These are phyloP conservation scores for Neolamprologus sp. DNA, from an alignment of 2,113 vertebrate genomes.

Conservation along the genomic window DNA sequence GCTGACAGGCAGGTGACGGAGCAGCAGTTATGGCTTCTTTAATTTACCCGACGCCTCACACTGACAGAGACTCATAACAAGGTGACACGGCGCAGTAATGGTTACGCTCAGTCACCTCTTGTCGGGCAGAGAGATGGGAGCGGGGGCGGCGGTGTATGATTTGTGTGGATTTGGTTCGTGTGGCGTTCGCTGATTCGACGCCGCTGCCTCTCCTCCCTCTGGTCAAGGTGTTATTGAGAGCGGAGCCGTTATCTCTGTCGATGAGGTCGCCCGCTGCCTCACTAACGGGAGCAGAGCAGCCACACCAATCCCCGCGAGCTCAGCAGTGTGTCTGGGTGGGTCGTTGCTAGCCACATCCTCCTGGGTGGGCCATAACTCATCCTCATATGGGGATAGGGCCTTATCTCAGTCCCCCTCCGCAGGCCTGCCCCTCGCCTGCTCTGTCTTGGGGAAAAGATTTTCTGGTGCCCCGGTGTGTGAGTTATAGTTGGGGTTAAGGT, in stretches of 20 bases:
- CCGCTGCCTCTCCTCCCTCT: conserved; percentile 31
- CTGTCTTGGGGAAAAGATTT: conserved; percentile 57
- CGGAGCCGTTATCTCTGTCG: conserved; percentile 48
- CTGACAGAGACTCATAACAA: conserved; percentile 63
- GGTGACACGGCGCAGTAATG: conserved; percentile 51
- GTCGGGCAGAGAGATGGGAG: not conserved
- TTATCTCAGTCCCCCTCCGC: conserved; percentile 58
- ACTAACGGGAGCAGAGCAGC: conserved; percentile 18
- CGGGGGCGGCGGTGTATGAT: not conserved
- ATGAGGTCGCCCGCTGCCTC: conserved; percentile 29
- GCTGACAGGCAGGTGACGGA: conserved; percentile 48
- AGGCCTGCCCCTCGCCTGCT: conserved; percentile 44
- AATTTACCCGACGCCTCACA: conserved; percentile 40
- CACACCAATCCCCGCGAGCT: conserved; percentile 32
- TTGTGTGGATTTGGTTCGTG: not conserved
- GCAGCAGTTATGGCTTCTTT: conserved; percentile 61
- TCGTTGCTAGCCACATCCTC: conserved; percentile 53
- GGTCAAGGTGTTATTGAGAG: conserved; percentile 70
- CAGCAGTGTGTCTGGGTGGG: conserved; percentile 31
- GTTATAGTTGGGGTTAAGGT: conserved; percentile 63
- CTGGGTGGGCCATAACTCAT: conserved; percentile 72
- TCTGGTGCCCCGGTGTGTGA: conserved; percentile 38
- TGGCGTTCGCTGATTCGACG: conserved; percentile 14
- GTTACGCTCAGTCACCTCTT: conserved; percentile 52
- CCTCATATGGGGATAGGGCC: conserved; percentile 42